Base-by-base conservation (phyloP, 2,797 vertebrate species). In the Enteromius paludinosus region DNA sequence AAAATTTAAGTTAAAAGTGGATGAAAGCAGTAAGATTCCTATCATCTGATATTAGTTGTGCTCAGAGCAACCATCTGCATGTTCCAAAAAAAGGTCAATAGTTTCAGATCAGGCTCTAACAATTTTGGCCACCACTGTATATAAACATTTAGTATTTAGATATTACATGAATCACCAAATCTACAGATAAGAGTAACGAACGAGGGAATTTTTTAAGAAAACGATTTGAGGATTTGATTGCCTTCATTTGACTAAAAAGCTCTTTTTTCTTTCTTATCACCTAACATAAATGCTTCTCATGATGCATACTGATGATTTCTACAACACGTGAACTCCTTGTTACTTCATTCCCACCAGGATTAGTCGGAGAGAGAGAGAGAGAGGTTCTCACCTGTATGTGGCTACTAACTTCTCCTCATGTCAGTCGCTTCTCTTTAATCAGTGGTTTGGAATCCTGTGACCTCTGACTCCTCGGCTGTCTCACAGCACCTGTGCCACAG, bases 401-500 rank as follows among this genome's bases (percentile, higher is more conserved):
- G 23, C 61, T 79, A 74, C 43, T 83, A 82, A 75, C 62, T 33
- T 83, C 66, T 70, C 30, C 9, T 64, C 54, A 59, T 72, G 49
- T 66, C 41, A 78, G 49, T 47, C 43, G 23, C 68, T 20, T 82
- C 77, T 84, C 28, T 77, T 86, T 84, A 86, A 88, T 85, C 87
- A 86, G 89, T 84, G 90, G 90, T 92, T 89, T 83, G 86, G 62
- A 79, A 84, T 91, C 86, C 90, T 82, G 84, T 87, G 88, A 92
- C 89, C 89, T 85, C 85, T 81, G 88, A 88, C 90, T 92, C 92
- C 90, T 92, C 88, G 86, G 85, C 86, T 52, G 64, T 88, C 79
- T 85, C 77, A 30, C 70, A 81, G 87, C 89, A 88, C 88, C 91
- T 93, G 93, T 92, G 92, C 92, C 90, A 90, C 92, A 89, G 82